phyloP scores from a whole-genome alignment of 2,888 invertebrate genomes.

The Scaptomyza flava region DNA sequence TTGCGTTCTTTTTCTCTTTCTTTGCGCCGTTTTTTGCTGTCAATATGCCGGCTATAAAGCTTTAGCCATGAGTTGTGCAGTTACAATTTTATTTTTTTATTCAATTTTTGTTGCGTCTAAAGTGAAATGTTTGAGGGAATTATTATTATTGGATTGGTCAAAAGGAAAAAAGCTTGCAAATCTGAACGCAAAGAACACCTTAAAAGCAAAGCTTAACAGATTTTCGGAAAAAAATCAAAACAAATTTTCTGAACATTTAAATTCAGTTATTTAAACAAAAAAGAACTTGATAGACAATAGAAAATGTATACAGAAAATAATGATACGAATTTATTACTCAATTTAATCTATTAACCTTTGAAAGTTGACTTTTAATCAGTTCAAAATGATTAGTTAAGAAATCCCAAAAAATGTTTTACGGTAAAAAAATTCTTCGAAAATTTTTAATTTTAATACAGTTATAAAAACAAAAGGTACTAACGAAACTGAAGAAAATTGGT shows the following conservation, averaged over 20 bases:
- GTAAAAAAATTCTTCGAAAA: not conserved
- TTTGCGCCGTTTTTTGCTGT: conserved; percentile 13
- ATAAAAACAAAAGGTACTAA: too few relatives aligned
- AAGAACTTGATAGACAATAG: too few relatives aligned
- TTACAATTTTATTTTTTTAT: conserved; percentile 21
- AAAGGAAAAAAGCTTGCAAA: not conserved
- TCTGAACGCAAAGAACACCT: not conserved
- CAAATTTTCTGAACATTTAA: too few relatives aligned
- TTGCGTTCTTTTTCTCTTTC: conserved; percentile 3
- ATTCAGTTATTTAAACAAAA: too few relatives aligned
- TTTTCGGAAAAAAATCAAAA: not conserved
- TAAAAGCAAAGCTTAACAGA: not conserved
- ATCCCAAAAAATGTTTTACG: too few relatives aligned
- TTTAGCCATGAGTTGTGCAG: conserved; percentile 8
- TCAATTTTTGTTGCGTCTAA: conserved; percentile 4
- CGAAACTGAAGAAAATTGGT: too few relatives aligned
- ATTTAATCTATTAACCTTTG: too few relatives aligned
- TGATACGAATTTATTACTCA: too few relatives aligned
- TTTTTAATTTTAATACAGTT: not conserved
- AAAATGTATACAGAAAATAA: too few relatives aligned
- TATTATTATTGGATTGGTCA: not conserved
- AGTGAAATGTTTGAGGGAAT: not conserved
- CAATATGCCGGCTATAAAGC: conserved; percentile 36
- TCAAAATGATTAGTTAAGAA: too few relatives aligned
- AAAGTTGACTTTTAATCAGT: too few relatives aligned